Percentiles rank a stretch among this genome's conserved stretches.
These are phyloP conservation scores for Theocolax elegans DNA, from an alignment of 1,140 invertebrate genomes.

Conservation along the genomic window DNA sequence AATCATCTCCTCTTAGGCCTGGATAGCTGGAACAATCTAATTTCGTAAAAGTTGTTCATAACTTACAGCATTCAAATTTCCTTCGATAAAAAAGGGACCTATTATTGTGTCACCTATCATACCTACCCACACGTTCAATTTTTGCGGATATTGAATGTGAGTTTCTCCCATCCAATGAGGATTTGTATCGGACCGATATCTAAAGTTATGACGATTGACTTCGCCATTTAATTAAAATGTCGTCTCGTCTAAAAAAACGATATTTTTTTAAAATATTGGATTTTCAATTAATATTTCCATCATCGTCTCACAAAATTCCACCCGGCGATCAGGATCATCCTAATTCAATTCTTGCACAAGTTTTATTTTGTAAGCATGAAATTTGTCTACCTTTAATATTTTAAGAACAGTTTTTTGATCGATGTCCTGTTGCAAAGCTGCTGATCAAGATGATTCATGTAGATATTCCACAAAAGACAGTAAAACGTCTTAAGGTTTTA, in stretches of 20 bases:
- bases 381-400: too few species aligned
- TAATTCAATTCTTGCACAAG: too few species aligned
- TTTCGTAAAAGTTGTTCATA: constrained; percentile 31
- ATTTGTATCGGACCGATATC: background rate
- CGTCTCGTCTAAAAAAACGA: too few species aligned
- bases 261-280: too few species aligned
- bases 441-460: too few species aligned
- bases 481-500: constrained; percentile 2
- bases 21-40: constrained; percentile 30
- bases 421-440: too few species aligned
- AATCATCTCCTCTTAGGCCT: constrained; percentile 7
- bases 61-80: too few species aligned
- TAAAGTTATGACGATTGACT: too few species aligned
- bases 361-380: too few species aligned
- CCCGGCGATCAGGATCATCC: constrained; percentile 7
- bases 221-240: too few species aligned
- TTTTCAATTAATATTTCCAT: background rate
- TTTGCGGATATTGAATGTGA: background rate
- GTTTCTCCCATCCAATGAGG: constrained; percentile 4
- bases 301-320: constrained; percentile 25
- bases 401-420: too few species aligned
- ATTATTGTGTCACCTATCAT: background rate
- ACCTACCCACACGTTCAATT: background rate
- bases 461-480: background rate
- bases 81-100: constrained; percentile 22